Conservation (phyloP, 2,888 invertebrate genomes). For the Dione vanillae region DNA sequence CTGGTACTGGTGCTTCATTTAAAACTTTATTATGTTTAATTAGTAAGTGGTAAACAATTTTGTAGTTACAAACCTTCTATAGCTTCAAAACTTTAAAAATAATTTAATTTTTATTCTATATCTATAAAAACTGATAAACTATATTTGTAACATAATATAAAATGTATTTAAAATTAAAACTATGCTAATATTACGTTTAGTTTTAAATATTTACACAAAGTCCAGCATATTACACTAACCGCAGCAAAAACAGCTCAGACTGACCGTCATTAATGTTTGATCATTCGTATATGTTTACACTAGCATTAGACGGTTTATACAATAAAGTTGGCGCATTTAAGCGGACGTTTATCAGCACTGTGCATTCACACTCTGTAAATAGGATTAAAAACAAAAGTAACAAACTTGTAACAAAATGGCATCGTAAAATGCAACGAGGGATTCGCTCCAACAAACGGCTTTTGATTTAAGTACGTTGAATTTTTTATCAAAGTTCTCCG, state of each 20-base stretch:
- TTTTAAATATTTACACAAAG: conserved; percentile 24
- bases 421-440: conserved; percentile 54
- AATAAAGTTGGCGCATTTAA: conserved; percentile 46
- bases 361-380: conserved; percentile 51
- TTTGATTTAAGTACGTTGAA: conserved; percentile 61
- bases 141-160: too few species aligned
- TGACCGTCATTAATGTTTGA: conserved; percentile 35
- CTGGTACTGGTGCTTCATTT: conserved; percentile 33
- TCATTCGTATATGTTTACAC: conserved; percentile 46
- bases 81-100: not conserved
- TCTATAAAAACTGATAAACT: not conserved
- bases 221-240: conserved; percentile 24
- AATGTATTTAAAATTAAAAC: conserved; percentile 12
- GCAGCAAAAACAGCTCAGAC: conserved; percentile 34
- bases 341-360: conserved; percentile 46
- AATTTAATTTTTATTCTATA: not conserved
- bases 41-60: conserved; percentile 2
- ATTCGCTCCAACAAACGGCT: conserved; percentile 52
- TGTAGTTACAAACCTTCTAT: not conserved
- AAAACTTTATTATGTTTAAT: conserved; percentile 19
- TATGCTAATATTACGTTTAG: conserved; percentile 7
- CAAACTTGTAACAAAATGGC: conserved; percentile 53
- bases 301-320: conserved; percentile 42
- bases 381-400: conserved; percentile 57
- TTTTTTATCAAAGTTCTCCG: conserved; percentile 56